Conservation (phyloP, 2,888 invertebrate genomes). For the Eupelmus urozonus region DNA sequence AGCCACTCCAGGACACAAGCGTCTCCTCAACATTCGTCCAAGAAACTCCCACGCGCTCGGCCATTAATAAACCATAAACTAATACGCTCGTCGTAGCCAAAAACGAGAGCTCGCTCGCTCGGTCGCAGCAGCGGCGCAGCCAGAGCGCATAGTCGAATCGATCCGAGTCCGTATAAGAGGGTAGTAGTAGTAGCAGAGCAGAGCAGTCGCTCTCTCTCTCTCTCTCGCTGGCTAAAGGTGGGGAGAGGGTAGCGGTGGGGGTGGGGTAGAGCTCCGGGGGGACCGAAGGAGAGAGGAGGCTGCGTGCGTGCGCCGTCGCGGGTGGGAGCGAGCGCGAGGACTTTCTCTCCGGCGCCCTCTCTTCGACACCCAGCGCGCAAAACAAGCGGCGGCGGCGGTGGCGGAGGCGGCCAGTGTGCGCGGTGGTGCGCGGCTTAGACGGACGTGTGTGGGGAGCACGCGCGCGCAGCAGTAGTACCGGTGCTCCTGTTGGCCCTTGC, state of each 20-base stretch:
- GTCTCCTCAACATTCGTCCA: too few species aligned
- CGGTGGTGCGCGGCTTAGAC: conserved; percentile 19
- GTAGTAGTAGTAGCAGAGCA: background rate
- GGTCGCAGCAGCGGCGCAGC: too few species aligned
- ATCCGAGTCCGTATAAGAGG: conserved; percentile 28
- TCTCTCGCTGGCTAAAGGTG: background rate
- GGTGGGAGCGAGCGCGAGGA: background rate
- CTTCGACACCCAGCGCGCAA: background rate
- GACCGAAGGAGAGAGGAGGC: conserved; percentile 52
- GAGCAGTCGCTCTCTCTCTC: too few species aligned
- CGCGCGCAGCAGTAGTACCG: background rate
- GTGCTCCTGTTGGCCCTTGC: background rate
- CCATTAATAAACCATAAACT: too few species aligned
- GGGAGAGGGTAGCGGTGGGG: background rate
- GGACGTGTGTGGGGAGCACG: conserved; percentile 3
- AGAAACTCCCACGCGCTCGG: too few species aligned
- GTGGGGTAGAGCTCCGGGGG: conserved; percentile 9
- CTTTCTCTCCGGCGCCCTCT: background rate
- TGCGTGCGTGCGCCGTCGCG: conserved; percentile 30
- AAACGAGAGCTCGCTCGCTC: too few species aligned
- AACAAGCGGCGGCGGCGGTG: conserved; percentile 7
- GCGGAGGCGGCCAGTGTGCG: conserved; percentile 14
- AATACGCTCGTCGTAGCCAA: too few species aligned
- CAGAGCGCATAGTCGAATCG: conserved; percentile 12
- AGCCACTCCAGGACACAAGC: too few species aligned